Base-by-base conservation (phyloP, 2,888 invertebrate genomes). In the Lithophane ornitopus region DNA sequence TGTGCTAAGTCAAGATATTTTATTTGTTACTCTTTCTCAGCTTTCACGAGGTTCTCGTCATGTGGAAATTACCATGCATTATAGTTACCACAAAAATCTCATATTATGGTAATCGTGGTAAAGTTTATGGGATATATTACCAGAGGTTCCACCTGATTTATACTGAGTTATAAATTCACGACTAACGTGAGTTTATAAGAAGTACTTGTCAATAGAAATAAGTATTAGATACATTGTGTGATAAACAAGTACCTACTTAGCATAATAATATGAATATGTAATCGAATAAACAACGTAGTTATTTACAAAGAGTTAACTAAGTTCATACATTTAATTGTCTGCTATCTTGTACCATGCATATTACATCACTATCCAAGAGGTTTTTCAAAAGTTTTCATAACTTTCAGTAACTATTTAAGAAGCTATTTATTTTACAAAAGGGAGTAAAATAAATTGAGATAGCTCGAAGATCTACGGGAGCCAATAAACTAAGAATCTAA, bases 1-100 rank as follows among this genome's bases (percentile, higher is more conserved):
- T 34, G 34, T 34, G 34, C 34, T 34, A 34, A 34, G 34, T 34
- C 34, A 6, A 34, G 34, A 34, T 34, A 34, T 34, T 34, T 34
- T 34, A 34, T 34, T 34, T 34, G 6, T 34, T 34, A 6, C 6
- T 34, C 34, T 34, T 34, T 34, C 34, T 34, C 34, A 34, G 6
- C 34, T 34, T 34, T 34, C 34, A 4, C 34, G 34, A 34, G 34
- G 6, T 34, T 34, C 34, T 34, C 34, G 6, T 34, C 34, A 34
- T 34, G 34, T 34, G 34, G 34, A 34, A 75, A 89, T 91, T 82
- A 85, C 58, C 85, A 89, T 88, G 87, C 80, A 82, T 88, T 88
- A 91, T 89, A 87, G 87, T 86, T 82, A 85, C 71, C 85, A 86
- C 90, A 89, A 91, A 88, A 92, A 90, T 90, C 84, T 88, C 78